Evolutionary conservation across 92 coral and sea anemone genomes (phyloP), one percentile per base, ranked within the genome.

Genomic region (Porites divaricata): DNA sequence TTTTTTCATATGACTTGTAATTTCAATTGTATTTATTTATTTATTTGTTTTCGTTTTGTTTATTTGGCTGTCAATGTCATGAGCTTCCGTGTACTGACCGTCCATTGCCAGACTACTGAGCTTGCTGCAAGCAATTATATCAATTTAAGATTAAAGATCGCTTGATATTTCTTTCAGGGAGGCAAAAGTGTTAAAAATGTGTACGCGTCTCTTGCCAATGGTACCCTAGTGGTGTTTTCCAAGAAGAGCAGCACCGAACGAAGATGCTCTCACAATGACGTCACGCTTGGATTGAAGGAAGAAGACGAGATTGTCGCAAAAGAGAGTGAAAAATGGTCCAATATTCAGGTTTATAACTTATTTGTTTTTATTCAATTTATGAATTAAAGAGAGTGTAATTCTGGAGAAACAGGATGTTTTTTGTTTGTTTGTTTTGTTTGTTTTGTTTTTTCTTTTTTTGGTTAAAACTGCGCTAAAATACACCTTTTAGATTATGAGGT

Each of bases 121-220:
- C 11, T 51, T 51, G 56, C 11, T 51, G 11, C 56, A 12, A 51
- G 56, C 56, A 51, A 12, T n/a, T n/a, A n/a, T n/a, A n/a, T n/a
- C n/a, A n/a, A n/a, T n/a, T n/a, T n/a, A n/a, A n/a, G n/a, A n/a
- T n/a, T n/a, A 12, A 51, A 51, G 56, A 12, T 54, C 59, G 16
- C 59, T 54, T 54, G 12, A 21, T 78, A 35, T 25, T 16, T 54
- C 54, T 69, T 80, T 61, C 84, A 93, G 97, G 61, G 62, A 19
- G 87, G 77, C 23, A n/a, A 81, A 59, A 86, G 62, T 21, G 92
- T 88, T 8, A 85, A 80, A 26, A 83, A 88, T 71, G 95, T 97
- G 20, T 97, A 89, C 83, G 99, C 98, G 10, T 92, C 95, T 10
- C 91, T 97, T 65, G 98, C 99, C 4, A 97, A 97, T 66, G 99